phyloP scores from a whole-genome alignment of 1,140 invertebrate species.

The Drosophila lacertosa region DNA sequence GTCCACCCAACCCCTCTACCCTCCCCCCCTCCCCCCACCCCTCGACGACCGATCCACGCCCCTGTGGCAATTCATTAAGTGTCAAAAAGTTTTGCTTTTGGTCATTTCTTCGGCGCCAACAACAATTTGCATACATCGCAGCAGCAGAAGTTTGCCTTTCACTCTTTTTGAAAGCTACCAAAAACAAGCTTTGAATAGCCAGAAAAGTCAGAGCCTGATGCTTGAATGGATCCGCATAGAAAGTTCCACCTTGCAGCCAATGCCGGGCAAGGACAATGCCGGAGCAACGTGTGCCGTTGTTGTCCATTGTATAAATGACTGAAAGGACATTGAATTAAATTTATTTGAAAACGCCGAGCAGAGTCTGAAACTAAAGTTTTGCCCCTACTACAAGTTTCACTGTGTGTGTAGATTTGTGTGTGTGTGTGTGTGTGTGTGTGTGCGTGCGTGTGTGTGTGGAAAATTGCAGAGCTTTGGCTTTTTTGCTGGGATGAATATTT shows the following conservation, averaged over 20 bases:
- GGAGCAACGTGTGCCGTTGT: conserved; percentile 33
- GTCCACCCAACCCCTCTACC: too few species aligned
- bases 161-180: conserved; percentile 24
- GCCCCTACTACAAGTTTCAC: neutral
- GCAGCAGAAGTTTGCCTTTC: conserved; percentile 49
- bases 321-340: conserved; percentile 82
- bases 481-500: conserved; percentile 52
- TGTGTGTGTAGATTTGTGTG: neutral
- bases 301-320: conserved; percentile 72
- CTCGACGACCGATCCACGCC: neutral
- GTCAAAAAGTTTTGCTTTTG: conserved; percentile 78
- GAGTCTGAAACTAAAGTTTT: conserved; percentile 76
- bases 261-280: conserved; percentile 65
- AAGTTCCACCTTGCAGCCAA: conserved; percentile 60
- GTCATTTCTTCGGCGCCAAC: conserved; percentile 56
- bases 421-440: neutral
- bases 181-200: conserved; percentile 51
- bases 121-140: conserved; percentile 72
- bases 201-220: conserved; percentile 38
- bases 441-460: conserved; percentile 3
- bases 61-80: conserved; percentile 69
- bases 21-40: neutral
- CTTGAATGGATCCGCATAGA: conserved; percentile 68
- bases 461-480: conserved; percentile 41
- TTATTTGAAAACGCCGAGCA: conserved; percentile 74